Evolutionary conservation across 2,113 vertebrate genomes (phyloP).

Genomic region (Notarius quadriscutis): DNA sequence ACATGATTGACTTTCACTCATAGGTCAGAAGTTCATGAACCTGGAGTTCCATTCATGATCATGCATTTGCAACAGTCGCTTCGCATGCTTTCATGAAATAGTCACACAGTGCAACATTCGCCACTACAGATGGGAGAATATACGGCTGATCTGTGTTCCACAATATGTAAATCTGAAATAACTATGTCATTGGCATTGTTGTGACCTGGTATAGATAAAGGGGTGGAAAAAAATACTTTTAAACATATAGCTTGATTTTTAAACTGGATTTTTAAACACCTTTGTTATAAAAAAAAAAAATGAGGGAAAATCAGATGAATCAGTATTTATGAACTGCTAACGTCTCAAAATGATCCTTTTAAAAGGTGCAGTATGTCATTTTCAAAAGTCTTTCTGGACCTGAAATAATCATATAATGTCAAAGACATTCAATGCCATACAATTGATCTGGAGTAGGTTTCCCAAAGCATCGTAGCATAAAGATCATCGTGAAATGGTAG

Average conservation of each 20-base stretch:
- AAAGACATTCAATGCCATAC: neutral
- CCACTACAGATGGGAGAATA: neutral
- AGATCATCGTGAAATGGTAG: no score
- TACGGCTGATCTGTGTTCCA: neutral
- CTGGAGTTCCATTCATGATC: slow-evolving; percentile 18
- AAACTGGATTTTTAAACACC: neutral
- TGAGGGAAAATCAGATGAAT: neutral
- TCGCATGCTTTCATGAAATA: neutral
- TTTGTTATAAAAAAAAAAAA: neutral
- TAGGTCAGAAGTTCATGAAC: slow-evolving; percentile 27
- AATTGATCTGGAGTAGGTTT: neutral
- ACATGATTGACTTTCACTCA: slow-evolving; percentile 13
- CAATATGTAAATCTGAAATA: neutral
- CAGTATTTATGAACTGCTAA: neutral
- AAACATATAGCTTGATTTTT: neutral
- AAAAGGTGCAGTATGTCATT: neutral
- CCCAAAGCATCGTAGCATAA: no score
- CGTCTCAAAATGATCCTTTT: neutral
- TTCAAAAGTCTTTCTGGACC: neutral
- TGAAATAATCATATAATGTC: neutral
- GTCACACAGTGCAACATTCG: neutral
- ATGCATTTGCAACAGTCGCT: neutral
- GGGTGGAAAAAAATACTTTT: neutral
- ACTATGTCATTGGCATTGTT: neutral
- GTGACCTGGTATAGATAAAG: neutral